Conservation (phyloP, 1,140 invertebrate species). For the Lepidurus arcticus region DNA sequence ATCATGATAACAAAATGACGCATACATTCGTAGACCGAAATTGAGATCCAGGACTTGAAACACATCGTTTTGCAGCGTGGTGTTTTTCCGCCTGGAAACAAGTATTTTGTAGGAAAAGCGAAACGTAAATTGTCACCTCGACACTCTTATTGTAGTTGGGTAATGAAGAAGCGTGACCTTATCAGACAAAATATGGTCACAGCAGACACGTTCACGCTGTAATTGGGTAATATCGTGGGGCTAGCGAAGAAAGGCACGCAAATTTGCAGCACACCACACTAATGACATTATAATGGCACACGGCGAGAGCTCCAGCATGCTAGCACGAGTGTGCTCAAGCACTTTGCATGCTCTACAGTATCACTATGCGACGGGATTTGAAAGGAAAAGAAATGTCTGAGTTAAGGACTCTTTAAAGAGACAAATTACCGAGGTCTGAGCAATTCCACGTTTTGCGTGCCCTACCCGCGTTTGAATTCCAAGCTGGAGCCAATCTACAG, state of each 20-base stretch:
- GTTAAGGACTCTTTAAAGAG: constrained; percentile 14
- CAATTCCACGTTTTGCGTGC: background rate
- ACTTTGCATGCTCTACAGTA: background rate
- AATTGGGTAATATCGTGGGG: constrained; percentile 21
- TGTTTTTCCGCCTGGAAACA: background rate
- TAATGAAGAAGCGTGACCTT: constrained; percentile 15
- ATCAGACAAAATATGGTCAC: constrained; percentile 19
- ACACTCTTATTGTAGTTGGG: constrained; percentile 10
- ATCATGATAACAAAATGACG: no score
- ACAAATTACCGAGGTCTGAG: constrained; percentile 7
- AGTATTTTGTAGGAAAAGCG: background rate
- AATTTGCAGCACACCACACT: constrained; percentile 14
- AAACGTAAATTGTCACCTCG: constrained; percentile 3
- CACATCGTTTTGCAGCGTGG: no score
- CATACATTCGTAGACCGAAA: no score
- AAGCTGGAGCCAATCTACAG: background rate
- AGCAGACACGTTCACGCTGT: background rate
- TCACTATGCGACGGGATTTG: background rate
- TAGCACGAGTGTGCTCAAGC: background rate
- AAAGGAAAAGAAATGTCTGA: background rate
- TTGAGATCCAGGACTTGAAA: no score
- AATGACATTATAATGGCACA: constrained; percentile 18
- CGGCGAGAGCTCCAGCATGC: constrained; percentile 15
- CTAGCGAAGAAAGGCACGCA: constrained; percentile 21
- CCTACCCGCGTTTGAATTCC: background rate